phyloP scores from a whole-genome alignment of 2,888 invertebrate genomes.

The Argynnis bischoffii region DNA sequence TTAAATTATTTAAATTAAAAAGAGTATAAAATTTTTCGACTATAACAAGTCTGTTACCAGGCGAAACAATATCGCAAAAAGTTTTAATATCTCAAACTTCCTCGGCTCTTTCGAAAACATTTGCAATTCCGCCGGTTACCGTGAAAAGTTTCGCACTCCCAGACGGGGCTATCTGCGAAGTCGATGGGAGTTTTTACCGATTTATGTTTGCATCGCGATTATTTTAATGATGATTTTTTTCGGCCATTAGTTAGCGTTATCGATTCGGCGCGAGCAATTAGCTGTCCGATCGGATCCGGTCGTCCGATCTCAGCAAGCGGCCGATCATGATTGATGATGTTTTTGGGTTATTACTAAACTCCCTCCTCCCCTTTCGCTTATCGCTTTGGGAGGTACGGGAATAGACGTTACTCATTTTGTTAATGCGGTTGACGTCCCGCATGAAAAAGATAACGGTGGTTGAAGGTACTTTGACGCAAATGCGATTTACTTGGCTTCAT shows the following conservation, averaged over 20 bases:
- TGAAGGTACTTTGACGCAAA: slow-evolving; percentile 46
- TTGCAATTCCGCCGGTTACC: slow-evolving; percentile 31
- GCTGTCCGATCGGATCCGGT: slow-evolving; percentile 55
- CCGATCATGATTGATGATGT: slow-evolving; percentile 74
- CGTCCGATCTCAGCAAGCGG: slow-evolving; percentile 48
- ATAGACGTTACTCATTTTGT: slow-evolving; percentile 58
- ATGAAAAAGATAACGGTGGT: slow-evolving; percentile 61
- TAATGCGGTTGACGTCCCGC: slow-evolving; percentile 60
- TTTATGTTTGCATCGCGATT: slow-evolving; percentile 47
- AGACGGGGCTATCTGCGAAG: slow-evolving; percentile 26
- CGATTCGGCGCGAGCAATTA: slow-evolving; percentile 69
- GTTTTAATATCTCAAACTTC: slow-evolving; percentile 32
- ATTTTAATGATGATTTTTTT: slow-evolving; percentile 61
- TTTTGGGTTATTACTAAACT: slow-evolving; percentile 59
- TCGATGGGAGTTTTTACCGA: slow-evolving; percentile 28
- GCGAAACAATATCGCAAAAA: slow-evolving; percentile 36
- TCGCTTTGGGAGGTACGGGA: slow-evolving; percentile 47
- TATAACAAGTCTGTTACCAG: slow-evolving; percentile 15
- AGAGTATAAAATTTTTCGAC: slow-evolving; percentile 4
- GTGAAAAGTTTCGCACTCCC: slow-evolving; percentile 34
- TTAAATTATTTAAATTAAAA: slow-evolving; percentile 9
- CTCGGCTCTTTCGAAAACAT: slow-evolving; percentile 29
- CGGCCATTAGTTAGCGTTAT: slow-evolving; percentile 63
- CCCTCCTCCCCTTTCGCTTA: slow-evolving; percentile 46
- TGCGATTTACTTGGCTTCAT: slow-evolving; percentile 45